Evolutionary conservation across 2,113 vertebrate species (phyloP).

Genomic region (Poeciliopsis prolifica): DNA sequence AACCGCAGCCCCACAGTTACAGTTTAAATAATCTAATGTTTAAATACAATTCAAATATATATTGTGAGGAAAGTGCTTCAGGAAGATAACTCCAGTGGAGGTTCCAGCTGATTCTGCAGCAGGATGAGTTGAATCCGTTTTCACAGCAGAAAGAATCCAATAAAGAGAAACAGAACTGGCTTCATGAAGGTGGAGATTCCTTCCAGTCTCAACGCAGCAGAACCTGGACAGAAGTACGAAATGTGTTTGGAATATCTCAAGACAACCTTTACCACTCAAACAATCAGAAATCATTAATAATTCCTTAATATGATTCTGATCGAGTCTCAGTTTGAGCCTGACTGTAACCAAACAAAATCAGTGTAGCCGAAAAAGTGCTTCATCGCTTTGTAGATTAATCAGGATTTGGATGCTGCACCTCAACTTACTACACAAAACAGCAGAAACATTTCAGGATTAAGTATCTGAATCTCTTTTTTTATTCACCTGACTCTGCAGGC

Average conservation of each 20-base stretch:
- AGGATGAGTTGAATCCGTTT: neutral
- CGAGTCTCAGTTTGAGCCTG: no score
- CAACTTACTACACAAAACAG: no score
- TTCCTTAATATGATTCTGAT: neutral
- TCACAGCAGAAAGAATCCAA: slow-evolving; percentile 66
- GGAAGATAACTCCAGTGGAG: neutral
- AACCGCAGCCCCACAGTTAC: neutral
- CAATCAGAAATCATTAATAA: no score
- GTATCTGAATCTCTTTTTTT: no score
- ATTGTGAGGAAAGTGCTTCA: neutral
- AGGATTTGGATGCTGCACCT: no score
- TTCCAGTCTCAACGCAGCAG: slow-evolving; percentile 50
- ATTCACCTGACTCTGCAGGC: slow-evolving; percentile 41
- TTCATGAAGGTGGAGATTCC: slow-evolving; percentile 56
- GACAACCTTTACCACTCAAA: neutral
- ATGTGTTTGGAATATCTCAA: neutral
- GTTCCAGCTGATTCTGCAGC: neutral
- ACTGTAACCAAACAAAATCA: neutral
- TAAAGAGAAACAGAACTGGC: slow-evolving; percentile 58
- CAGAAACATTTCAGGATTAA: no score
- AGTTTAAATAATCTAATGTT: neutral
- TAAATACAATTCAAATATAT: neutral
- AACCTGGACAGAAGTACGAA: slow-evolving; percentile 51
- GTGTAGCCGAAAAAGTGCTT: no score
- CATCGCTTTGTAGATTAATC: no score